These are phyloP conservation scores for Schizopygopsis pylzovi DNA, from an alignment of 2,797 vertebrate genomes.

Conservation along the genomic window DNA sequence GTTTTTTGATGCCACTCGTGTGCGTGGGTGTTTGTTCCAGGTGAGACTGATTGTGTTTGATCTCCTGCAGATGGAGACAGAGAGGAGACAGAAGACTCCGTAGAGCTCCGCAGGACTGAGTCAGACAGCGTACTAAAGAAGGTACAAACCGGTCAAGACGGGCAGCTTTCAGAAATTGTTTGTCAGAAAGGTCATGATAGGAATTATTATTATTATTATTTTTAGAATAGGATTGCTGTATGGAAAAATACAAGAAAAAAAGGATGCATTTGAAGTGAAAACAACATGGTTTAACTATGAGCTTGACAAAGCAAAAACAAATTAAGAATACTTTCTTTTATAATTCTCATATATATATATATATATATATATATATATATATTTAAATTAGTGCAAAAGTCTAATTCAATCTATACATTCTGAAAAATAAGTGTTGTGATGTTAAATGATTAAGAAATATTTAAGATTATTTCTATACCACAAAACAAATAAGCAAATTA, in stretches of 20 bases:
- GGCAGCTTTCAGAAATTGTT: not conserved
- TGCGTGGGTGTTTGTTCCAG: slow-evolving; percentile 10
- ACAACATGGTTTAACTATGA: not conserved
- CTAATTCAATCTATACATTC: not conserved
- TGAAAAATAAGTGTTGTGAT: not conserved
- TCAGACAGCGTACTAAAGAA: slow-evolving; percentile 93
- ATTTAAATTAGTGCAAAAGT: not conserved
- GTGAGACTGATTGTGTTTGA: slow-evolving; percentile 5
- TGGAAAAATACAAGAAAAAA: not conserved
- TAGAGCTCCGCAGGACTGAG: slow-evolving; percentile 91
- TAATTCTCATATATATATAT: too few species aligned
- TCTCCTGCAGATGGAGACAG: slow-evolving; percentile 83
- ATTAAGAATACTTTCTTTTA: too few species aligned
- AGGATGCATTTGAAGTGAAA: not conserved
- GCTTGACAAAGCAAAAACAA: not conserved
- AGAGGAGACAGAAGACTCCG: slow-evolving; percentile 85
- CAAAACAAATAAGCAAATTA: not conserved
- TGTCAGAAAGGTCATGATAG: not conserved
- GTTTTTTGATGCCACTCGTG: not conserved
- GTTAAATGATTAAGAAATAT: not conserved
- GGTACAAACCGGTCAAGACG: slow-evolving; percentile 71
- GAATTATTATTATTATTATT: not conserved
- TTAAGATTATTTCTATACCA: not conserved
- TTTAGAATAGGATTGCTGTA: not conserved
- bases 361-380: too few species aligned